A percentile compares a stretch with the other conserved stretches of the same genome.
These are phyloP conservation scores for Phycodurus eques DNA, from an alignment of 2,113 vertebrate species.

Conservation along the genomic window DNA sequence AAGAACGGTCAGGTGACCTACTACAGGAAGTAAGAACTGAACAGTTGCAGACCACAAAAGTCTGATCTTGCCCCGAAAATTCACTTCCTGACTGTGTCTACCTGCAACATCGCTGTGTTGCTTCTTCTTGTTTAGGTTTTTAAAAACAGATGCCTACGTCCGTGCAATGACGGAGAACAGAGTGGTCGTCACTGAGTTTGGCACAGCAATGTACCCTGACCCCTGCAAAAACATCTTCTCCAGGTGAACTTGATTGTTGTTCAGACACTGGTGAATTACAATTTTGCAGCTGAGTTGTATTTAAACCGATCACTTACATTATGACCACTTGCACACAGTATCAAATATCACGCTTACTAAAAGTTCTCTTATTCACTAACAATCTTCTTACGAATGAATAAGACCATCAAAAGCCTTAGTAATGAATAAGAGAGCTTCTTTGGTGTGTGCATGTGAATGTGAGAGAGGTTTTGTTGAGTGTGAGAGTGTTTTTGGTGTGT, in stretches of 20 bases:
- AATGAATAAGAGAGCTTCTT: too few species aligned
- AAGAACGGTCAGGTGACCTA: constrained; percentile 90
- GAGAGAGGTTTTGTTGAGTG: too few species aligned
- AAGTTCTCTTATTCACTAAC: too few species aligned
- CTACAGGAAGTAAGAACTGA: constrained; percentile 78
- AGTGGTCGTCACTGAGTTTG: constrained; percentile 92
- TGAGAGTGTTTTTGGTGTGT: too few species aligned
- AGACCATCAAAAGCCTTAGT: too few species aligned
- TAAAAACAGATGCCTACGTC: constrained; percentile 86
- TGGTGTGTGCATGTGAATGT: too few species aligned
- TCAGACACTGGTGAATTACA: background rate
- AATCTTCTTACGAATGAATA: too few species aligned
- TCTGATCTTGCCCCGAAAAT: background rate
- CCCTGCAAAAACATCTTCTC: constrained; percentile 99
- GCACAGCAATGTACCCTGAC: constrained; percentile 92
- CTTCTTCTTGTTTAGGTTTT: constrained; percentile 73
- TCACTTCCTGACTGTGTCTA: background rate
- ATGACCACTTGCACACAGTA: too few species aligned
- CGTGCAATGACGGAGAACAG: constrained; percentile 93
- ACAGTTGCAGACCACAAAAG: background rate
- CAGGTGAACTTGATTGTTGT: constrained; percentile 73
- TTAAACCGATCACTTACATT: too few species aligned
- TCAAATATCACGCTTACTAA: too few species aligned
- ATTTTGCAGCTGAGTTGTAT: background rate
- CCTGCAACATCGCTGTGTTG: background rate